phyloP scores from a whole-genome alignment of 2,113 vertebrate species.

The Anguilla rostrata region DNA sequence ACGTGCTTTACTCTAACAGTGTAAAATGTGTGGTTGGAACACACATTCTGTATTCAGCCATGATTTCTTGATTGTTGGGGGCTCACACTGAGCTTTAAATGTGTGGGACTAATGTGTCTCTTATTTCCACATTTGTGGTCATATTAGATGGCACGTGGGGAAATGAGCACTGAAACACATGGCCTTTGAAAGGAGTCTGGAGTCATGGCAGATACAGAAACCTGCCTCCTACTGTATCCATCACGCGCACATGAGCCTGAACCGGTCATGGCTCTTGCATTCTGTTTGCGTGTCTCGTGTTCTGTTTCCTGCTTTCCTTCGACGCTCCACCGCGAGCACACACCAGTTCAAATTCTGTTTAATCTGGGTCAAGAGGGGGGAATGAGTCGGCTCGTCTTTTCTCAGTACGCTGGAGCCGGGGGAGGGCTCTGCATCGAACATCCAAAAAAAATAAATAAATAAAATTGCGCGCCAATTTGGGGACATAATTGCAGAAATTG shows the following conservation, averaged over 20 bases:
- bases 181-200: not conserved
- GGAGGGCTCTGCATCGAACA: constrained; percentile 11
- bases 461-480: constrained; percentile 31
- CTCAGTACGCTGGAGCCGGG: not conserved
- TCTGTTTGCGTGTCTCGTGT: not conserved
- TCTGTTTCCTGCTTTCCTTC: not conserved
- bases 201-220: not conserved
- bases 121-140: not conserved
- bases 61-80: not conserved
- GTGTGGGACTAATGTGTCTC: not conserved
- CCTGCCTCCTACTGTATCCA: not conserved
- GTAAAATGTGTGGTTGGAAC: not conserved
- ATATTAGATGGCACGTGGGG: not conserved
- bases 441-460: constrained; percentile 28
- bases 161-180: not conserved
- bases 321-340: not conserved
- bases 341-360: constrained; percentile 3
- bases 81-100: not conserved
- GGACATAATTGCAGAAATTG: constrained; percentile 27
- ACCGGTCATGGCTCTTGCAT: not conserved
- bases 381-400: constrained; percentile 4
- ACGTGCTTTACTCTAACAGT: not conserved
- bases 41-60: not conserved
- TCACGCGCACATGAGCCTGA: not conserved
- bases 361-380: constrained; percentile 15